Evolutionary conservation across 2,113 vertebrate genomes (phyloP).

Genomic region (Campylorhamphus procurvoides): DNA sequence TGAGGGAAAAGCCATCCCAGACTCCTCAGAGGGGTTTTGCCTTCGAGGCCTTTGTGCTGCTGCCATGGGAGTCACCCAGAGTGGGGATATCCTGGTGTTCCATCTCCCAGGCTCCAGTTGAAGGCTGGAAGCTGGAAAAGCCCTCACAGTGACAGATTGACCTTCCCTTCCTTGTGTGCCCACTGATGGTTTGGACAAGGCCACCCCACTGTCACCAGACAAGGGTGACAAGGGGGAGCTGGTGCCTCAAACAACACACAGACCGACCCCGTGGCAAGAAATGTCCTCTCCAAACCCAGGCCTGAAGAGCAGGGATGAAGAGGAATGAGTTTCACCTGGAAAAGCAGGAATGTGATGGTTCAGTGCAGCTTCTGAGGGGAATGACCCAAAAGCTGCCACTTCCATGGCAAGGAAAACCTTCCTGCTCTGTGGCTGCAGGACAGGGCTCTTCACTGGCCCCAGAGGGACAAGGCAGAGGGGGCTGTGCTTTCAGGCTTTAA

Average conservation of each 20-base stretch:
- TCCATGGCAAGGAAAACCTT: not conserved
- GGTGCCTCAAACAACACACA: accelerated
- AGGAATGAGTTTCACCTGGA: not conserved
- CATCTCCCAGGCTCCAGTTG: accelerated
- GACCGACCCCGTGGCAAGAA: not conserved
- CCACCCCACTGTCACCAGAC: not conserved
- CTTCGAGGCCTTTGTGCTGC: not conserved
- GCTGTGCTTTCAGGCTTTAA: constrained; percentile 32
- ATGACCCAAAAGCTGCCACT: not conserved
- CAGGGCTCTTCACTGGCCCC: not conserved
- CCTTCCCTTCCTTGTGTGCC: not conserved
- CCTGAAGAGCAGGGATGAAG: accelerated
- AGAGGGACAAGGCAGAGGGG: constrained; percentile 31
- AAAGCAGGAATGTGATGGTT: not conserved
- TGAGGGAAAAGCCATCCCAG: accelerated
- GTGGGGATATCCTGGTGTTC: not conserved
- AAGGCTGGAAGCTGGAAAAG: not conserved
- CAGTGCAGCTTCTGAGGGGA: not conserved
- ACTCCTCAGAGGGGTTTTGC: not conserved
- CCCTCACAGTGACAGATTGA: not conserved
- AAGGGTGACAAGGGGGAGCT: not conserved
- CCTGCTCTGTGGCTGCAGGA: not conserved
- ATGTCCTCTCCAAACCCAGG: not conserved
- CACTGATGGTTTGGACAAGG: accelerated
- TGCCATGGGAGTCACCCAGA: not conserved